These are phyloP conservation scores for Cydia amplana DNA, from an alignment of 1,140 invertebrate genomes.

Conservation along the genomic window DNA sequence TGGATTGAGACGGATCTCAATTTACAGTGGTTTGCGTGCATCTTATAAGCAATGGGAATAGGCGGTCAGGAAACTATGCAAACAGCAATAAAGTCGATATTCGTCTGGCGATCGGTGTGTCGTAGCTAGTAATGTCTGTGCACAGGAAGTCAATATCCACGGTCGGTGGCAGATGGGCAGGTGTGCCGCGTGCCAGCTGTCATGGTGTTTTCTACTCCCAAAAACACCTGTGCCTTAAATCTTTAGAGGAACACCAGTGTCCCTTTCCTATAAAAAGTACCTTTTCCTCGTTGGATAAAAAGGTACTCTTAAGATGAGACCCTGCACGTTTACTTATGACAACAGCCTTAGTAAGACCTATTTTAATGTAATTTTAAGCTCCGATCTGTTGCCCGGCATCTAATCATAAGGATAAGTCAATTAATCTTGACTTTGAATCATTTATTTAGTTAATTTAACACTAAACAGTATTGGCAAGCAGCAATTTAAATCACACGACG, in stretches of 20 bases:
- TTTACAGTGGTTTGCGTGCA: background rate
- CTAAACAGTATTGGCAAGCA: background rate
- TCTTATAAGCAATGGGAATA: background rate
- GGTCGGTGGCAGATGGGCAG: slow-evolving; percentile 45
- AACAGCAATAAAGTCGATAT: background rate
- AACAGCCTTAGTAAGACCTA: too few species aligned
- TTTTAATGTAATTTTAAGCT: too few species aligned
- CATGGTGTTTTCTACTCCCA: slow-evolving; percentile 35
- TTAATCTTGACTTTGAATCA: too few species aligned
- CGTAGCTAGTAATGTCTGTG: slow-evolving; percentile 24
- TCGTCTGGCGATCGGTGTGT: background rate
- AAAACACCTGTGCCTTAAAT: slow-evolving; percentile 40
- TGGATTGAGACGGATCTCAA: background rate
- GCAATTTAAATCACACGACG: background rate
- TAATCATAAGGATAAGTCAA: too few species aligned
- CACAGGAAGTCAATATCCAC: slow-evolving; percentile 33
- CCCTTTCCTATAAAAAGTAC: background rate
- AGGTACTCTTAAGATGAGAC: background rate
- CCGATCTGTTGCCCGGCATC: too few species aligned
- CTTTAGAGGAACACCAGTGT: background rate
- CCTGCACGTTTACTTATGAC: too few species aligned
- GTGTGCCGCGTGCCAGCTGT: slow-evolving; percentile 50
- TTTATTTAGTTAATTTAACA: background rate
- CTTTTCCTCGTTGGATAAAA: slow-evolving; percentile 24
- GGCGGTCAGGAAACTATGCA: background rate